Base-by-base conservation (phyloP, 2,113 vertebrate species). In the Mesoclemmys tuberculata region DNA sequence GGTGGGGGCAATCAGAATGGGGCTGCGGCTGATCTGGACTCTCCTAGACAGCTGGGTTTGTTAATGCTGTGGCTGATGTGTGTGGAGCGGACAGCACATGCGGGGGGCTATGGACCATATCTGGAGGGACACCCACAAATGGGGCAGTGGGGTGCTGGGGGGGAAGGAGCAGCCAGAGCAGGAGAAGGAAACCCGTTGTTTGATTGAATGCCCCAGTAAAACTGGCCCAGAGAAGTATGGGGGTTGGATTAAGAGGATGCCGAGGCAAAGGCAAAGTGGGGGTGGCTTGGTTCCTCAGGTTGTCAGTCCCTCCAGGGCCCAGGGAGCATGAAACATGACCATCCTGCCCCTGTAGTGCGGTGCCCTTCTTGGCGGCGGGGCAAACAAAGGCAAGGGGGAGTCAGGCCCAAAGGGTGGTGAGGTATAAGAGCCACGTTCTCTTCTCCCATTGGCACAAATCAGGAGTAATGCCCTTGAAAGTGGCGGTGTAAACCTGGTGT, bases 401-500 rank as follows among this genome's bases (percentile, higher is more conserved):
- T 24, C n/a, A 12, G 68, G 68, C 38, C 68, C 68, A 10, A 19
- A 19, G n/a, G 5, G 4, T 27, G 12, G 58, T 27, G 5, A 11
- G 56, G 56, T 29, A 29, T 61, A 31, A 31, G 64, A 10, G 35
- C 35, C n/a, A 21, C 41, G 18, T 74, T 21, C 68, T 38, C n/a
- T 2, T 74, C 10, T 41, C 22, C 10, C n/a, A 41, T 38, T 41
- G 38, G 38, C 68, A 74, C 38, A 74, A 41, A 74, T 74, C 68
- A 56, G 79, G 84, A 82, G 79, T 41, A 11, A 41, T 51, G 22
- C 41, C 55, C 19, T 61, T 44, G 71, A 61, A 18, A 0, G 22
- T 68, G 41, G 46, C 77, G 19, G 35, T 7, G 12, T 1, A 3
- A 56, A 74, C 2, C 0, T 2, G 27, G 21, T 84, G 58, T 26